Evolutionary conservation across 2,113 vertebrate species (phyloP), one percentile per base, ranked within the genome.

Genomic region (Leptodactylus fuscus): DNA sequence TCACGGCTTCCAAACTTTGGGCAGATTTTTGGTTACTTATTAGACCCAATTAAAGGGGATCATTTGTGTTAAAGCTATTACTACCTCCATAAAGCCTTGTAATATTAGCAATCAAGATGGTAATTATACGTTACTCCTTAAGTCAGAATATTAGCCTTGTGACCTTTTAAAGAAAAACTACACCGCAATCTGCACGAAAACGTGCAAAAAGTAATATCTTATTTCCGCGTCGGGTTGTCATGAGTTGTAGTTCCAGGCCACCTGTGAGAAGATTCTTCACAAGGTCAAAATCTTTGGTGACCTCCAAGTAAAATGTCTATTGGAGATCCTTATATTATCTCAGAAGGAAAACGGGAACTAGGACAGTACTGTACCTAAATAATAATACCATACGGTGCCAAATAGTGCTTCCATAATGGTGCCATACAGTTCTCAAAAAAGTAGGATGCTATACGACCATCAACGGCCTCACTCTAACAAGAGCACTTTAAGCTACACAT

Each of bases 111-210:
- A 44, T 80, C 13, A 62, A 6, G 29, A 13, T 7, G n/a, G 5
- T 80, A n/a, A 79, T 80, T 16, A 41, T 8, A n/a, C 2, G 6
- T 51, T 34, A 11, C 36, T 60, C 8, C 22, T 9, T 20, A 16
- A 41, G 41, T 79, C 3, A 22, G 29, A n/a, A 22, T n/a, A 60
- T 80, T 60, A n/a, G 32, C 32, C 77, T 62, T n/a, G 36, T 60
- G 76, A 80, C 77, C 76, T 79, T 58, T 38, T 15, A 8, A 34
- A 20, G 27, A 2, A 73, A 46, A 73, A 75, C 13, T 34, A 36
- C 32, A 11, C 27, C 12, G 16, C 1, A 16, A 32, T 32, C 27
- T 32, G 2, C 3, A 65, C 27, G 12, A 67, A 34, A 67, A 34
- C 0, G 20, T 2, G 46, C 46, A 48, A 48, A 48, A 48, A 48